Evolutionary conservation across 2,888 invertebrate genomes (phyloP).

Genomic region (Bruchidius siliquastri): DNA sequence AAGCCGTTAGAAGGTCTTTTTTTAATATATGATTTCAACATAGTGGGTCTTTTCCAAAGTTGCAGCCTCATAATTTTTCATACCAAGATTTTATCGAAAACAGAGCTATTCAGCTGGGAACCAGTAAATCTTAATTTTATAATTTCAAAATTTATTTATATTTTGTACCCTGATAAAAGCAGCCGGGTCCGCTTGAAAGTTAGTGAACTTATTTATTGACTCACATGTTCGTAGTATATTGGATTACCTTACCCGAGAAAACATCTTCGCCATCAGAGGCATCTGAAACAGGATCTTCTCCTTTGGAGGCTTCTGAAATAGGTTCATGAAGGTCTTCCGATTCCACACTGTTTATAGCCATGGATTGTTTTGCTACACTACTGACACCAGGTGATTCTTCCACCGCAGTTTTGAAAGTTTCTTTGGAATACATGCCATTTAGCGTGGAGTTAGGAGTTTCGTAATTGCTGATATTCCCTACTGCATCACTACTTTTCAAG

Average conservation of each 20-base stretch:
- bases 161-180: too few species aligned
- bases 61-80: too few species aligned
- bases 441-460: background rate
- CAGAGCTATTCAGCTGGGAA: too few species aligned
- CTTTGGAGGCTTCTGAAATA: background rate
- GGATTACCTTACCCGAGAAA: conserved; percentile 21
- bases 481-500: conserved; percentile 3
- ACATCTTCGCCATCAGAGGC: conserved; percentile 33
- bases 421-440: background rate
- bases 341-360: background rate
- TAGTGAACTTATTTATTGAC: too few species aligned
- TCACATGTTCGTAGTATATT: too few species aligned
- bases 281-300: conserved; percentile 17
- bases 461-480: background rate
- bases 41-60: too few species aligned
- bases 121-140: too few species aligned
- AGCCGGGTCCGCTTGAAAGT: too few species aligned
- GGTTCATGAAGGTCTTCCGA: background rate
- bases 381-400: conserved; percentile 12
- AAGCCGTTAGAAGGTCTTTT: too few species aligned
- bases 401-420: conserved; percentile 11
- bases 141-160: too few species aligned
- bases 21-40: too few species aligned
- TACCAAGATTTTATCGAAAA: too few species aligned
- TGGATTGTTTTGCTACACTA: background rate